Percentiles rank a stretch among this genome's conserved stretches.
Conservation (phyloP, 1,140 invertebrate species). For the Acromyrmex echinatior region DNA sequence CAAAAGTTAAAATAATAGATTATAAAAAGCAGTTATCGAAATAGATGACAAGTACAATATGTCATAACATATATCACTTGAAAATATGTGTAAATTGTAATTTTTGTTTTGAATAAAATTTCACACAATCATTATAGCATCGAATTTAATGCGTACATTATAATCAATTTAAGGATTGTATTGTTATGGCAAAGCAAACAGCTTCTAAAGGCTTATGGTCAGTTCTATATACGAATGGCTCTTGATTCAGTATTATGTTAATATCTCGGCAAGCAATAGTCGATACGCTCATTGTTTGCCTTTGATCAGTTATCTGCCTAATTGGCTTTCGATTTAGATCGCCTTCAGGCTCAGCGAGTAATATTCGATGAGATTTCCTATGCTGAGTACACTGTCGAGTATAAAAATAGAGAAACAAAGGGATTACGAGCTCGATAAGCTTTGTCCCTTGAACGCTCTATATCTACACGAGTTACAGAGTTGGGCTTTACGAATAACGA, state of each 20-base stretch:
- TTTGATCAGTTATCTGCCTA: slow-evolving; percentile 73
- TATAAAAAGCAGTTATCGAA: background rate
- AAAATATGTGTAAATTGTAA: background rate
- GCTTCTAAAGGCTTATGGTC: background rate
- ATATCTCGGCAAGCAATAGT: slow-evolving; percentile 44
- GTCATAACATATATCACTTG: background rate
- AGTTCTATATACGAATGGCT: slow-evolving; percentile 1
- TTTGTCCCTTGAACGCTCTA: background rate
- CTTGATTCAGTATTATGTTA: slow-evolving; percentile 62
- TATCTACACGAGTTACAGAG: background rate
- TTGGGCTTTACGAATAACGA: slow-evolving; percentile 22
- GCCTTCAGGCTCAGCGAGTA: slow-evolving; percentile 53
- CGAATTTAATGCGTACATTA: slow-evolving; percentile 11
- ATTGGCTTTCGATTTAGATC: slow-evolving; percentile 69
- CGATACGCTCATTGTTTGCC: slow-evolving; percentile 71
- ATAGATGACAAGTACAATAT: background rate
- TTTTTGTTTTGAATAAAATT: background rate
- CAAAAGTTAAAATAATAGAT: background rate
- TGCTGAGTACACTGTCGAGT: background rate
- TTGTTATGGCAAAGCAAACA: slow-evolving; percentile 22
- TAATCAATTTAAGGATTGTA: background rate
- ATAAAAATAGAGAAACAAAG: slow-evolving; percentile 40
- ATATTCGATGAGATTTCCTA: slow-evolving; percentile 67
- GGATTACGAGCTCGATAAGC: slow-evolving; percentile 15
- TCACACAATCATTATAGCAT: background rate